Base-by-base conservation (phyloP, 2,797 vertebrate species). In the Chlorospingus flavigularis region DNA sequence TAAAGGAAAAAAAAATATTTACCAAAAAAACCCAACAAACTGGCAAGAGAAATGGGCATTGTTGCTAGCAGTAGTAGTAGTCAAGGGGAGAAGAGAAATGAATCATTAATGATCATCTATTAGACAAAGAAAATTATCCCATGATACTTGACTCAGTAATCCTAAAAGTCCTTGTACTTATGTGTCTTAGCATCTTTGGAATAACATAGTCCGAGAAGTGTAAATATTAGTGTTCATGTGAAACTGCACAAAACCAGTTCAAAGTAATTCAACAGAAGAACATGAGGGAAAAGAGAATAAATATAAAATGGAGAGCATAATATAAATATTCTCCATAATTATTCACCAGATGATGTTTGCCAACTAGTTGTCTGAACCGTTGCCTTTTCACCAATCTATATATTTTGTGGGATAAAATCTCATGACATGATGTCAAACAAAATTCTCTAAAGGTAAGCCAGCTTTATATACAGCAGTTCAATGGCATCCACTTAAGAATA, bases 11-110 rank as follows among this genome's bases (percentile, higher is more conserved):
- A 57, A 8, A 65, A 16, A 1, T 54, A 40, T 60, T 70, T 77
- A 7, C 11, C 0, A 25, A 62, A 37, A 80, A 26, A 8, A 1
- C 2, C 2, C 4, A 11, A 2, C 4, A 57, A 10, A 3, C 16
- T 74, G 7, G 19, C 9, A 31, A 75, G 24, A 72, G 31, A 88
- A 91, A 48, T 30, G 6, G 11, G 0, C 13, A 9, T 67, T 50
- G 5, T 67, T 77, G 4, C 28, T 76, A 35, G 25, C 17, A 83
- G 26, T 31, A 61, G 15, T 6, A 67, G 11, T 43, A 40, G 30
- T 33, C 26, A 83, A 74, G 17, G 26, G 13, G 8, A 88, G 86
- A 74, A 37, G 13, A 83, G 19, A 78, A 86, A 79, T 62, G 0
- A 72, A 76, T 78, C 6, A 43, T 70, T 81, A 63, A 71, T 45